Evolutionary conservation across 2,797 vertebrate genomes (phyloP).

Genomic region (Sebastes paucispinis): DNA sequence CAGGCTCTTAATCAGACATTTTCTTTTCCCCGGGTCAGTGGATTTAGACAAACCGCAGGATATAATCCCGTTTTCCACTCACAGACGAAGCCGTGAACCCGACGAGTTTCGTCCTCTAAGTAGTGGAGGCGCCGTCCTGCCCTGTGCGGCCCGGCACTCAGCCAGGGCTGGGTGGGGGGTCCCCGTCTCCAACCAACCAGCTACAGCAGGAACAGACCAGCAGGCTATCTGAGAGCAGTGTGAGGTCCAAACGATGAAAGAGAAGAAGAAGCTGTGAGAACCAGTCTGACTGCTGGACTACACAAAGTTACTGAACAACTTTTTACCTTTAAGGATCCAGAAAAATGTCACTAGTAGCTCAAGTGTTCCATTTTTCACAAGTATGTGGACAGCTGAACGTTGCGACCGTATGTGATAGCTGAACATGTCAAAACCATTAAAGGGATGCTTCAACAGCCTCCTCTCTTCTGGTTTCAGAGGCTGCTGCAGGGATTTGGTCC

Average conservation of each 20-base stretch:
- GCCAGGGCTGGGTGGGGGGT: slow-evolving; percentile 65
- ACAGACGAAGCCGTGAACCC: slow-evolving; percentile 47
- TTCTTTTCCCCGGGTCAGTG: slow-evolving; percentile 50
- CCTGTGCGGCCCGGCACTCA: slow-evolving; percentile 47
- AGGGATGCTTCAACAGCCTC: background rate
- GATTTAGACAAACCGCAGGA: slow-evolving; percentile 64
- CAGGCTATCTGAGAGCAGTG: slow-evolving; percentile 39
- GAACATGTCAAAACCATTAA: background rate
- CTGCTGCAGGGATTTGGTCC: too few species aligned
- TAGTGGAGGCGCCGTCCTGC: slow-evolving; percentile 50
- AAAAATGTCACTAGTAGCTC: too few species aligned
- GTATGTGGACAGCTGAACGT: too few species aligned
- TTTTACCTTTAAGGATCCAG: too few species aligned
- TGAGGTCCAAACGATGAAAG: slow-evolving; percentile 87
- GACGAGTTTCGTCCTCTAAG: slow-evolving; percentile 47
- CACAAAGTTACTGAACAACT: too few species aligned
- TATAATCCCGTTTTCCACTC: slow-evolving; percentile 65
- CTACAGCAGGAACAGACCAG: slow-evolving; percentile 6
- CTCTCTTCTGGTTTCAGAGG: too few species aligned
- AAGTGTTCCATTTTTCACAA: too few species aligned
- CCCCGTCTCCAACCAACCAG: background rate
- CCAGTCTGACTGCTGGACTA: too few species aligned
- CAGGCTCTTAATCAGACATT: slow-evolving; percentile 49
- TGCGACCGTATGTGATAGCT: too few species aligned
- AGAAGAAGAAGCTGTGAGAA: slow-evolving; percentile 81